Conservation (phyloP, 2,113 vertebrate genomes). For the Orientallactaga bullata region DNA sequence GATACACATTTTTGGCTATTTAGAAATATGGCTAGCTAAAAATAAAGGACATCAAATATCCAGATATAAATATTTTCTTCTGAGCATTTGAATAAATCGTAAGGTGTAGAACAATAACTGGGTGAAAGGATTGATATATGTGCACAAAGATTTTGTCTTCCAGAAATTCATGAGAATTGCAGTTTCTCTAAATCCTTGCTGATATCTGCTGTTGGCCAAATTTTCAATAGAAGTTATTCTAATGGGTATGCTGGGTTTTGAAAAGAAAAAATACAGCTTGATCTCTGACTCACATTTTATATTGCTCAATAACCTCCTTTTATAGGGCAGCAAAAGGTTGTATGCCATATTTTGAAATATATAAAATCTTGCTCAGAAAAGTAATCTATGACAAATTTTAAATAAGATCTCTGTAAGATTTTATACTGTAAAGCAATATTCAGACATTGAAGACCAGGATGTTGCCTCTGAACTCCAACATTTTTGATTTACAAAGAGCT, state of each 20-base stretch:
- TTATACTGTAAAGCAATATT: neutral
- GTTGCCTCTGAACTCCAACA: neutral
- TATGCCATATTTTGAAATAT: conserved; percentile 44
- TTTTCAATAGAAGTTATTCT: conserved; percentile 38
- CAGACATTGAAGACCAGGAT: neutral
- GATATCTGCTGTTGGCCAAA: neutral
- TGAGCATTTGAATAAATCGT: neutral
- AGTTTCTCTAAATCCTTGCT: conserved; percentile 34
- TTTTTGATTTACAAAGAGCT: conserved; percentile 18
- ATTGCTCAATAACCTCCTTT: neutral
- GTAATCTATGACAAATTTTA: neutral
- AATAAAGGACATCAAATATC: conserved; percentile 16
- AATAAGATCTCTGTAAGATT: neutral
- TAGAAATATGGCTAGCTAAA: neutral
- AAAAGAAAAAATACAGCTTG: neutral
- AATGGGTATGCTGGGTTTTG: neutral
- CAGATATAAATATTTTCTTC: neutral
- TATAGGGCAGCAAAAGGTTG: neutral
- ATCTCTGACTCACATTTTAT: conserved; percentile 16
- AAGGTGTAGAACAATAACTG: neutral
- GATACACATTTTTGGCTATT: neutral
- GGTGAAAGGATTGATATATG: neutral
- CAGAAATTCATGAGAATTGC: conserved; percentile 14
- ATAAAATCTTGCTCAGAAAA: conserved; percentile 17
- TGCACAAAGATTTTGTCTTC: neutral